A percentile compares a stretch with the other conserved stretches of the same genome.
Conservation (phyloP, 2,113 vertebrate genomes). For the Alexandromys fortis region DNA sequence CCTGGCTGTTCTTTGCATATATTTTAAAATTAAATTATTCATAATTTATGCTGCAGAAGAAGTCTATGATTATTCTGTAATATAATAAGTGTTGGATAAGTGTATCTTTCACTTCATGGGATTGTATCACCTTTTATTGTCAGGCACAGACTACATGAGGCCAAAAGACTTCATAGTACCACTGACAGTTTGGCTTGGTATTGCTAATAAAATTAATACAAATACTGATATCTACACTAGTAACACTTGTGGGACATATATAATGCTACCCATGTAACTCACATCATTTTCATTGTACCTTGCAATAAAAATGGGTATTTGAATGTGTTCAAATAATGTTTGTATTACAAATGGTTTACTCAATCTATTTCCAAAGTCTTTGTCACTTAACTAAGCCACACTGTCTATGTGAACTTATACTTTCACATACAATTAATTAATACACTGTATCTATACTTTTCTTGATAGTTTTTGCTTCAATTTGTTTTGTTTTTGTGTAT, state of each 20-base stretch:
- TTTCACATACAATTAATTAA: not conserved
- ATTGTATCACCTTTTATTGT: not conserved
- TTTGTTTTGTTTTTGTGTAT: not conserved
- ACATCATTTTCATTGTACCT: not conserved
- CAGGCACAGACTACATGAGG: not conserved
- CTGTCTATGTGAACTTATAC: not conserved
- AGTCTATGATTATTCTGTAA: not conserved
- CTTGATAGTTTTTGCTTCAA: not conserved
- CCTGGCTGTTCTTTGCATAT: not conserved
- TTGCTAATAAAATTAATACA: not conserved
- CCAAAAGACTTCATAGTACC: not conserved
- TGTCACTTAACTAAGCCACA: not conserved
- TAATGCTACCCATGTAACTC: not conserved
- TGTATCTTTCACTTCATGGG: too few species aligned
- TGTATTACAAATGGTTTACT: not conserved
- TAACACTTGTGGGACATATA: not conserved
- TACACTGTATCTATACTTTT: rapidly evolving
- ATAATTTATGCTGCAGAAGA: not conserved
- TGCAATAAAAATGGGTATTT: not conserved
- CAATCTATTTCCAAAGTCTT: not conserved
- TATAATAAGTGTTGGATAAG: not conserved
- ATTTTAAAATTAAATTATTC: constrained; percentile 16
- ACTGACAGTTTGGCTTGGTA: not conserved
- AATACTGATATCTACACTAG: not conserved
- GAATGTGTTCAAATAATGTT: not conserved